Base-by-base conservation (phyloP, 1,140 invertebrate species). In the Drosophila bipectinata region DNA sequence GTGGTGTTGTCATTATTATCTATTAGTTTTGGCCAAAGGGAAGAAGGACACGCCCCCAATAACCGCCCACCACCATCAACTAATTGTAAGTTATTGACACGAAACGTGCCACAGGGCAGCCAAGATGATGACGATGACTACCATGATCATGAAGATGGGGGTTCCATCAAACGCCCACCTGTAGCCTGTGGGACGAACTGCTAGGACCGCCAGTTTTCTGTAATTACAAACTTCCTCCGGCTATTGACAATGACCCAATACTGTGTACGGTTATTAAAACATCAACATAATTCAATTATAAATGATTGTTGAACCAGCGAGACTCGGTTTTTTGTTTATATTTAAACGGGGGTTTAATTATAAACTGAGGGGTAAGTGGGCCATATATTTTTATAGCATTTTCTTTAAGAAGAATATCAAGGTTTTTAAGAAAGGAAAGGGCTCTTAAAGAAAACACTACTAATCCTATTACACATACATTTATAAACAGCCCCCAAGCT, bases 71-170 rank as follows among this genome's bases (percentile, higher is more conserved):
- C 67, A 28, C 10, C 21, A 24, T 21, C 4, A 10, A 54, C 64
- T 81, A 83, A 82, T 82, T 81, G 79, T 78, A 63, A 81, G 79
- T 82, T 81, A 82, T 82, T 82, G 79, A 73, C 62, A 82, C 51
- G 62, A 66, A 58, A 60, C 74, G 61, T 78, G 79, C 75, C 73
- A 32, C 4, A 45, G 55, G 58, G 61, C 37, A 49, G 58, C 68
- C 59, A 51, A 18, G 68, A 30, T 44, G 56, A 69, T 26, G 66
- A 47, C 15, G 51, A 21, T 24, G 14, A 28, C 26, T 28, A 28
- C 26, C 26, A 69, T 26, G 66, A 34, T 9, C 34, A 21, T 24
- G 14, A 34, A 28, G 39, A 26, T 15, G 44, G 37, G 41, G 14
- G 30, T 24, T 58, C 15, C n/a, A 7, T 32, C 15, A 9, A 14